Evolutionary conservation across 2,888 invertebrate genomes (phyloP).

Genomic region (Calliphora vomitoria): DNA sequence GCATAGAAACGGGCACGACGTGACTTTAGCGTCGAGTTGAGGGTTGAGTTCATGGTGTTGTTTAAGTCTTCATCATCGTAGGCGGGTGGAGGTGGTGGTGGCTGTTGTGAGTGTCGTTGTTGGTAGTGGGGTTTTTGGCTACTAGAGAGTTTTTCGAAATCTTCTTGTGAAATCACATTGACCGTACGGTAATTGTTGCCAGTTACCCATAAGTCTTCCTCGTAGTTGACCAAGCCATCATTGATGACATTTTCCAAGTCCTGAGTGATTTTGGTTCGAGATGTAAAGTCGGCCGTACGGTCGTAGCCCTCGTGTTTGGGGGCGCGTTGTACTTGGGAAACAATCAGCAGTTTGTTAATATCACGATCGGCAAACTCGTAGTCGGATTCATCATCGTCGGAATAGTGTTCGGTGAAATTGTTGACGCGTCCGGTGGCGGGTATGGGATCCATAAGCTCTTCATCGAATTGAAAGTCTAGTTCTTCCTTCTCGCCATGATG

Average conservation of each 20-base stretch:
- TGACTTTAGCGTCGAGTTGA: conserved; percentile 81
- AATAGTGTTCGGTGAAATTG: conserved; percentile 91
- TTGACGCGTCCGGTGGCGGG: conserved; percentile 90
- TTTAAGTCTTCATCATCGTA: conserved; percentile 84
- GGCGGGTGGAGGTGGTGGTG: conserved; percentile 93
- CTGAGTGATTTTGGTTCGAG: conserved; percentile 96
- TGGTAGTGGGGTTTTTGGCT: conserved; percentile 82
- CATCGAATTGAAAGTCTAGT: conserved; percentile 98
- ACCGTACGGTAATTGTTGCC: conserved; percentile 91
- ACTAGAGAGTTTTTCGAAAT: conserved; percentile 92
- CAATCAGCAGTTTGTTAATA: conserved; percentile 96
- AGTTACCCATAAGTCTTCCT: conserved; percentile 95
- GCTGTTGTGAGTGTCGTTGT: conserved; percentile 92
- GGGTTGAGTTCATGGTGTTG: conserved; percentile 76
- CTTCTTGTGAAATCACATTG: conserved; percentile 94
- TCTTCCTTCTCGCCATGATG: conserved; percentile 88
- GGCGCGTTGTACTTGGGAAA: conserved; percentile 90
- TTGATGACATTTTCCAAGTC: conserved; percentile 98
- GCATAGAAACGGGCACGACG: conserved; percentile 95
- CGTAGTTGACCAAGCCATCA: conserved; percentile 98
- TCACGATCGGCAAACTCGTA: conserved; percentile 96
- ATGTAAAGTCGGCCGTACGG: conserved; percentile 94
- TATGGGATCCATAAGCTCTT: conserved; percentile 93
- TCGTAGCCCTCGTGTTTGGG: conserved; percentile 96
- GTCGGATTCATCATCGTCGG: conserved; percentile 92